A percentile compares a stretch with the other conserved stretches of the same genome.
phyloP scores from a whole-genome alignment of 2,797 vertebrate species.

The Buceros bicornis region DNA sequence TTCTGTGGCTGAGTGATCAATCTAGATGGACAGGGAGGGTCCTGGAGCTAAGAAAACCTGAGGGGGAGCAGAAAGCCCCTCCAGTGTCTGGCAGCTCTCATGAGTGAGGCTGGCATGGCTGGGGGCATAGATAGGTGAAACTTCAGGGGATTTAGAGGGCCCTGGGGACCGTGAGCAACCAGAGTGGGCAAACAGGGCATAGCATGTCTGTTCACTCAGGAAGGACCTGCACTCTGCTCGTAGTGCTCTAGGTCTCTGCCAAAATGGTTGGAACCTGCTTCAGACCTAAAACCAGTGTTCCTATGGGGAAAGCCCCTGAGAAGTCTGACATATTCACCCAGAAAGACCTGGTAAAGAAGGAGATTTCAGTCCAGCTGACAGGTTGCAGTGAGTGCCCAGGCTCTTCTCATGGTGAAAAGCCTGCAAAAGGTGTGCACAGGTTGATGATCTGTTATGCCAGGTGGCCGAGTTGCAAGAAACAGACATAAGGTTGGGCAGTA shows the following conservation, averaged over 20 bases:
- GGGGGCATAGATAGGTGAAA: too few species aligned
- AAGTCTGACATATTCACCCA: background rate
- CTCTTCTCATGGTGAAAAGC: background rate
- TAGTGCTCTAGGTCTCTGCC: background rate
- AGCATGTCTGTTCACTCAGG: background rate
- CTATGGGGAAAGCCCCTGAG: background rate
- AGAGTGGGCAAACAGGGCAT: background rate
- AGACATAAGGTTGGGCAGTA: too few species aligned
- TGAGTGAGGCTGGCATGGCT: too few species aligned
- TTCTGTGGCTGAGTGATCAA: background rate
- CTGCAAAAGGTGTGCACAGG: too few species aligned
- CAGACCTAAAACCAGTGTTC: background rate
- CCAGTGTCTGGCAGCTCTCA: too few species aligned
- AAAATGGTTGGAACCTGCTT: background rate
- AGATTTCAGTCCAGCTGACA: background rate
- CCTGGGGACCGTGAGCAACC: background rate
- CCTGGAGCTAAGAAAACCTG: background rate
- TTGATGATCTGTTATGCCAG: too few species aligned
- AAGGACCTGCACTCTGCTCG: background rate
- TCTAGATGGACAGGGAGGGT: background rate
- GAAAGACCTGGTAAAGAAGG: background rate
- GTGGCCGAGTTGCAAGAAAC: too few species aligned
- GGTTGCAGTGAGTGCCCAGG: background rate
- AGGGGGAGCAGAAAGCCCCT: background rate
- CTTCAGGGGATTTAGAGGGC: background rate